Evolutionary conservation across 2,113 vertebrate species (phyloP), one percentile per base, ranked within the genome.

Genomic region (Microcebus ravelobensis): DNA sequence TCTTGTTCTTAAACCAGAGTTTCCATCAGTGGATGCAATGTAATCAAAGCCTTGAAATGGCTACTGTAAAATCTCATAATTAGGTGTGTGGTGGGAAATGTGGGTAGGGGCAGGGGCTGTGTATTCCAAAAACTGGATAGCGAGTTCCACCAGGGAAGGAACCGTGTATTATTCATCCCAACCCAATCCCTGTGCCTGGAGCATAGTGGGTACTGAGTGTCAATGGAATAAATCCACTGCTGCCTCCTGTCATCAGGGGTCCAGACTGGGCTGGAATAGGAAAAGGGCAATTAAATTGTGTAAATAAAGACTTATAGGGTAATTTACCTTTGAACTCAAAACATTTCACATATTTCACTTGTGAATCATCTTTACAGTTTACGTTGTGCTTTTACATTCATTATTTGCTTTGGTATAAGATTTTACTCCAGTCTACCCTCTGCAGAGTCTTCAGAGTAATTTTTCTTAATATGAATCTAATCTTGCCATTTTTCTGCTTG

Each of bases 291-390:
- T 48, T 90, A 55, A 31, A 29, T 65, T 90, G 52, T 61, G 23
- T 45, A 95, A 96, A 95, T 80, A 88, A 55, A 42, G 48, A 94
- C 8, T 70, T 55, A 14, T 57, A 45, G 59, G 34, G 21, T 48
- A 92, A 81, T 87, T 90, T 83, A 61, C 55, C 31, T 79, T 39
- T 87, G 42, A 74, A 91, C 80, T 96, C 21, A 93, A 86, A 87
- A 89, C 70, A 93, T 91, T 91, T 95, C 52, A 86, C 83, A 86
- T 74, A 93, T 91, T 91, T 95, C 52, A 48, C 67, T 96, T 92
- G 57, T 27, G 50, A 91, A 88, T 92, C 68, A 34, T 92, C 68
- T 96, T 93, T 25, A 70, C 31, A 55, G 70, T 90, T 87, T 96
- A 87, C n/a, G 79, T 12, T 85, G 91, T 93, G 50, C 21, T 57